phyloP scores from a whole-genome alignment of 1,140 invertebrate genomes.

The Adelges cooleyi region DNA sequence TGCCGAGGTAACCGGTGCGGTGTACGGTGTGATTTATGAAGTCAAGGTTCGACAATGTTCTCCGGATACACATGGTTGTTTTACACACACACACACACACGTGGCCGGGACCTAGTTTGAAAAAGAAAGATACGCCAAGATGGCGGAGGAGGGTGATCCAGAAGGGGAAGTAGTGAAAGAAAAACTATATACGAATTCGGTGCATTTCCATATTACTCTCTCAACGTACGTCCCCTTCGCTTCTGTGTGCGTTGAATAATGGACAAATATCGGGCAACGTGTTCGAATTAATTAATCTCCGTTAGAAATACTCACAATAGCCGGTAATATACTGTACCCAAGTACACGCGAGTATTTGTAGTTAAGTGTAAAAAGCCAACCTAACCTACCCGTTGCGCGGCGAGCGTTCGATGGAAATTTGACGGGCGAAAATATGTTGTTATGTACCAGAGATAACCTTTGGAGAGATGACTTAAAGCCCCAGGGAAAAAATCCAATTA shows the following conservation, averaged over 20 bases:
- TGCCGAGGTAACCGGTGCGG: background rate
- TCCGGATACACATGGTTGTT: constrained; percentile 6
- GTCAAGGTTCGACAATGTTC: constrained; percentile 9
- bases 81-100: background rate
- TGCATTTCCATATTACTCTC: constrained; percentile 1
- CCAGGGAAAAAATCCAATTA: no score
- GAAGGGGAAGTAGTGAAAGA: background rate
- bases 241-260: background rate
- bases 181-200: constrained; percentile 16
- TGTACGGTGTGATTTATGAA: constrained; percentile 8
- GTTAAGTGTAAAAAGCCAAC: no score
- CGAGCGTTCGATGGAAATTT: no score
- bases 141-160: background rate
- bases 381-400: no score
- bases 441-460: no score
- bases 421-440: no score
- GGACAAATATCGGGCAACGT: background rate
- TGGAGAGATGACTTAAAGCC: no score
- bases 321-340: no score
- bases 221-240: no score
- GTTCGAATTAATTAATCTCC: background rate
- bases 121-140: background rate
- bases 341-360: no score
- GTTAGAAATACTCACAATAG: background rate
- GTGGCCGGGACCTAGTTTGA: background rate